Evolutionary conservation across 1,140 invertebrate genomes (phyloP).

Genomic region (Drosophila simulans): DNA sequence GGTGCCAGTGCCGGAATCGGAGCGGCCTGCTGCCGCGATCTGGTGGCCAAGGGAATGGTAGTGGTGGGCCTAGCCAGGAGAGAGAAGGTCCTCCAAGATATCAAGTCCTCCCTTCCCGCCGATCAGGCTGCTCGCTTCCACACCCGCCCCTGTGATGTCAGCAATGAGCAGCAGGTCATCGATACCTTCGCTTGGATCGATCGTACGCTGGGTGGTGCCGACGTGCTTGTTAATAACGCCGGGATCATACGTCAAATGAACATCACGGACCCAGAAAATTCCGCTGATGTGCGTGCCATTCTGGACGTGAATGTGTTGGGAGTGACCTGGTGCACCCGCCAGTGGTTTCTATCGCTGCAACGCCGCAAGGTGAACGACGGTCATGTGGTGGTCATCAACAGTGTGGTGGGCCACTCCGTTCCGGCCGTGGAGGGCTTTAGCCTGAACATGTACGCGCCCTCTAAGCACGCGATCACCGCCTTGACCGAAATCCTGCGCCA

Average conservation of each 20-base stretch:
- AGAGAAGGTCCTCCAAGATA: slow-evolving; percentile 83
- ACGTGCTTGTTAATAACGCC: slow-evolving; percentile 90
- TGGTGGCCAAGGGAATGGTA: slow-evolving; percentile 86
- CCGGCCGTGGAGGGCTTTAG: slow-evolving; percentile 55
- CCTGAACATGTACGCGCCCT: slow-evolving; percentile 86
- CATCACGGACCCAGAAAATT: slow-evolving; percentile 64
- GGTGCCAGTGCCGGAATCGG: slow-evolving; percentile 87
- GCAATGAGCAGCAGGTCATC: slow-evolving; percentile 87
- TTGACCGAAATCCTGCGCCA: slow-evolving; percentile 87
- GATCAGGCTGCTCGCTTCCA: slow-evolving; percentile 55
- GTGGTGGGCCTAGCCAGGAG: slow-evolving; percentile 90
- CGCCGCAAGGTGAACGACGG: slow-evolving; percentile 87
- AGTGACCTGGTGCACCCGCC: slow-evolving; percentile 86
- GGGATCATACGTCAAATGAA: slow-evolving; percentile 78
- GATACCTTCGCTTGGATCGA: slow-evolving; percentile 87
- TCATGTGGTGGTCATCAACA: slow-evolving; percentile 85
- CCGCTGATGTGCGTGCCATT: slow-evolving; percentile 48
- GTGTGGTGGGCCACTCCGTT: slow-evolving; percentile 85
- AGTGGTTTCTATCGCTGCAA: slow-evolving; percentile 87
- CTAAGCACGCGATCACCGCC: slow-evolving; percentile 87
- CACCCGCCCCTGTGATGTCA: slow-evolving; percentile 87
- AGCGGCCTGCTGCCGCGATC: slow-evolving; percentile 75
- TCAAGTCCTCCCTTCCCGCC: slow-evolving; percentile 39
- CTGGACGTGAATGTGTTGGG: slow-evolving; percentile 86
- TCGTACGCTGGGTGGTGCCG: slow-evolving; percentile 86